These are phyloP conservation scores for Oikopleura albicans DNA, from an alignment of 23 tunicate genomes.

Conservation along the genomic window DNA sequence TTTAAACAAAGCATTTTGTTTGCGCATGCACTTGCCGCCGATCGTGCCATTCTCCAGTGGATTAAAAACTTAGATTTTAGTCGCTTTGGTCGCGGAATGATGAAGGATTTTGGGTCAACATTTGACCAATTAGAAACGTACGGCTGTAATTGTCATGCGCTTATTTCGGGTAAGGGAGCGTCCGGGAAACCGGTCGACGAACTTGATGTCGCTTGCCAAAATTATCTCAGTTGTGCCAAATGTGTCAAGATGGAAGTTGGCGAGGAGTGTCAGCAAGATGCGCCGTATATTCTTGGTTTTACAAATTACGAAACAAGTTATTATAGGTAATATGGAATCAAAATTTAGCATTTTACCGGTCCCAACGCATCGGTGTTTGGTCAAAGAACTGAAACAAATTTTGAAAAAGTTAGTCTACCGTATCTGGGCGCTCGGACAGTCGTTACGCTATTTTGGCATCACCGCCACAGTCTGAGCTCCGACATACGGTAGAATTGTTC, in stretches of 20 bases:
- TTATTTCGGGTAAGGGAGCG: neutral
- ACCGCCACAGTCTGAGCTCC: too few relatives aligned
- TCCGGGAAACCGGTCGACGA: neutral
- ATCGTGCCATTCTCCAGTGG: neutral
- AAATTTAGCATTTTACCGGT: too few relatives aligned
- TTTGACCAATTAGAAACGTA: neutral
- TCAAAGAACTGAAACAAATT: too few relatives aligned
- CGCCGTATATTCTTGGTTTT: neutral
- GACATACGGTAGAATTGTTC: too few relatives aligned
- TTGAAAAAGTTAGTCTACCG: too few relatives aligned
- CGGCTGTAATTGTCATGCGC: neutral
- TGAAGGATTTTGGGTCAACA: neutral
- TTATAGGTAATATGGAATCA: neutral
- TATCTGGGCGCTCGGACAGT: too few relatives aligned
- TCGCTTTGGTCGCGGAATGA: neutral
- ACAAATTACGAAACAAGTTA: neutral
- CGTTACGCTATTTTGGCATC: too few relatives aligned
- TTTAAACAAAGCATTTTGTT: neutral
- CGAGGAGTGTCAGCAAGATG: neutral
- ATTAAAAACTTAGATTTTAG: neutral
- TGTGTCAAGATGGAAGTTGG: neutral
- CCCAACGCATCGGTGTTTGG: too few relatives aligned
- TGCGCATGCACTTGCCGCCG: neutral
- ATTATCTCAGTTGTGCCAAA: neutral
- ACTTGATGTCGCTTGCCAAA: neutral